phyloP scores from a whole-genome alignment of 2,797 vertebrate genomes.

The Cynopterus sphinx region DNA sequence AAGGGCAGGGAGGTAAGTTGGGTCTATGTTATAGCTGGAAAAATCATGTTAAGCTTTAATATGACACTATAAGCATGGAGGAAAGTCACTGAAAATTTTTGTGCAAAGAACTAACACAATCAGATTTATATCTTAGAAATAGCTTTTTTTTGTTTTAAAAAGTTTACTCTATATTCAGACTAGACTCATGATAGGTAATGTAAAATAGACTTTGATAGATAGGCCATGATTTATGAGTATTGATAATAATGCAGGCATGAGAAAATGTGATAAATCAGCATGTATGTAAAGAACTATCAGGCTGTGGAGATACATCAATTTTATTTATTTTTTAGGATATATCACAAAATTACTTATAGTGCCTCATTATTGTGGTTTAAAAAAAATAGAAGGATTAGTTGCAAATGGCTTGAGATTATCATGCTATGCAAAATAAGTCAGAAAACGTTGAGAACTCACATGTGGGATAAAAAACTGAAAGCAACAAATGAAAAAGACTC shows the following conservation, averaged over 20 bases:
- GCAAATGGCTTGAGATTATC: too few species aligned
- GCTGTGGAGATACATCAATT: neutral
- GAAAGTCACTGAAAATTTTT: neutral
- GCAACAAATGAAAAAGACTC: too few species aligned
- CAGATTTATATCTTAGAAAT: neutral
- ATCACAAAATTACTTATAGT: neutral
- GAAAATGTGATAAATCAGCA: constrained; percentile 5
- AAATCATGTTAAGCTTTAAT: neutral
- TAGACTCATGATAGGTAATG: neutral
- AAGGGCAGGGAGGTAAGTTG: neutral
- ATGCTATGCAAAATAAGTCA: too few species aligned
- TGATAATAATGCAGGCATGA: neutral
- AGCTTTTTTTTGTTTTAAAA: neutral
- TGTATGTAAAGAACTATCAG: neutral
- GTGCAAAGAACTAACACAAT: neutral
- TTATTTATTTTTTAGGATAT: neutral
- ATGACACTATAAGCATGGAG: neutral
- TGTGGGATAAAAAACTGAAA: too few species aligned
- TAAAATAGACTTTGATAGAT: neutral
- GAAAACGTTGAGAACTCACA: too few species aligned
- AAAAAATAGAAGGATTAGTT: neutral
- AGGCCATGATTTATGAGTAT: neutral
- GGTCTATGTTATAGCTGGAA: neutral
- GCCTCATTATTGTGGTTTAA: neutral
- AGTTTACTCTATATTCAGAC: neutral